Conservation (phyloP, 2,797 vertebrate species). For the Oceanodroma leucorhoa region DNA sequence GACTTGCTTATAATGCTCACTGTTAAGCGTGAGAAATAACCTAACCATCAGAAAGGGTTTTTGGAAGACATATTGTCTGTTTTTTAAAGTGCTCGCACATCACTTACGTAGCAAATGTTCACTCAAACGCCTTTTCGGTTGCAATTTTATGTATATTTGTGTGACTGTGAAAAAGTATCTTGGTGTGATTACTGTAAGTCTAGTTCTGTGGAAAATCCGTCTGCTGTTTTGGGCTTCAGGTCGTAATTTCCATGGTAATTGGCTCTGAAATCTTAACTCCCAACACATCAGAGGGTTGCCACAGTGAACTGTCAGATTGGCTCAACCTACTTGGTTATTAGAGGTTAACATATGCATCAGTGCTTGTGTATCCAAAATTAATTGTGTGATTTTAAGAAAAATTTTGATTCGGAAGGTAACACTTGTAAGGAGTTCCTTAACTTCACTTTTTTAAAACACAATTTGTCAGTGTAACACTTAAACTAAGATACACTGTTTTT, state of each 20-base stretch:
- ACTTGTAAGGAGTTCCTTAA: neutral
- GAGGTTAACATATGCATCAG: neutral
- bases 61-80: neutral
- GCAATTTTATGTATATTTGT: neutral
- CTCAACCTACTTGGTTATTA: neutral
- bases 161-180: neutral
- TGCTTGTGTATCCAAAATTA: neutral
- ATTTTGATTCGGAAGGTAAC: neutral
- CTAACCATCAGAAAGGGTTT: neutral
- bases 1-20: neutral
- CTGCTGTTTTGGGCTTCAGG: conserved; percentile 1
- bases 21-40: neutral
- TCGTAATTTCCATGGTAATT: conserved; percentile 39
- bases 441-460: neutral
- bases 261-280: conserved; percentile 19
- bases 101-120: neutral
- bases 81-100: neutral
- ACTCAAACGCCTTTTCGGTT: neutral
- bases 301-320: neutral
- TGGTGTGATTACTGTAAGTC: conserved; percentile 15
- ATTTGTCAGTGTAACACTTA: neutral
- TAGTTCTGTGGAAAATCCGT: conserved; percentile 5
- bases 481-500: neutral
- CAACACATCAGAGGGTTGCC: conserved; percentile 21
- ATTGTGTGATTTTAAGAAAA: neutral